phyloP scores from a whole-genome alignment of 2,113 vertebrate genomes.

The Poeciliopsis retropinna region DNA sequence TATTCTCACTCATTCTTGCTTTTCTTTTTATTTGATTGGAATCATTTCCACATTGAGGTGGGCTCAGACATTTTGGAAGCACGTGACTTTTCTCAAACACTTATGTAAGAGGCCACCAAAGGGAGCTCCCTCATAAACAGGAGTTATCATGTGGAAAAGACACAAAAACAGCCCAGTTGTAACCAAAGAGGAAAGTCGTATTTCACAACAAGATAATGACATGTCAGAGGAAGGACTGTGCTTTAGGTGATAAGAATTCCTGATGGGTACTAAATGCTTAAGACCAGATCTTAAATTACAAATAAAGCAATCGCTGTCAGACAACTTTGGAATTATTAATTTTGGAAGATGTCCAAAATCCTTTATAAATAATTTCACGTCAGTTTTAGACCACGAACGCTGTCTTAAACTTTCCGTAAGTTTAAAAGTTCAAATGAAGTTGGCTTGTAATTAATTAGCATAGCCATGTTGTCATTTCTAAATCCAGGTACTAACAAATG shows the following conservation, averaged over 20 bases:
- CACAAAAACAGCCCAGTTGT: not conserved
- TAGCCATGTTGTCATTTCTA: not conserved
- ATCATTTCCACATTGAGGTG: not conserved
- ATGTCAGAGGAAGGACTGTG: conserved; percentile 1
- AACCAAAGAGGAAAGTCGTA: not conserved
- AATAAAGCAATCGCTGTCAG: not conserved
- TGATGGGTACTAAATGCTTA: not conserved
- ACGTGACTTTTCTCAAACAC: not conserved
- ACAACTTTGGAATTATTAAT: not conserved
- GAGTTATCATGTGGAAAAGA: conserved; percentile 46
- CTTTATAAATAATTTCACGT: not conserved
- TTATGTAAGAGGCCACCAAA: conserved; percentile 21
- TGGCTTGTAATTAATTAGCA: not conserved
- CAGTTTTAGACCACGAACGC: not conserved
- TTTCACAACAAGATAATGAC: conserved; percentile 17
- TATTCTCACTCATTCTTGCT: no score
- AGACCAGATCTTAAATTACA: not conserved
- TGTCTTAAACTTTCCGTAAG: no score
- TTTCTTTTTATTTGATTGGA: not conserved
- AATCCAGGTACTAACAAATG: conserved; percentile 3
- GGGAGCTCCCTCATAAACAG: conserved; percentile 1
- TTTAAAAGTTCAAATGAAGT: not conserved
- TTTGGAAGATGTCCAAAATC: not conserved
- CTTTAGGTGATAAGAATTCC: not conserved
- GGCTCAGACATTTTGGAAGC: not conserved